Percentiles rank a stretch among this genome's conserved stretches.
Conservation (phyloP, 2,113 vertebrate species). For the Xiphophorus hellerii region DNA sequence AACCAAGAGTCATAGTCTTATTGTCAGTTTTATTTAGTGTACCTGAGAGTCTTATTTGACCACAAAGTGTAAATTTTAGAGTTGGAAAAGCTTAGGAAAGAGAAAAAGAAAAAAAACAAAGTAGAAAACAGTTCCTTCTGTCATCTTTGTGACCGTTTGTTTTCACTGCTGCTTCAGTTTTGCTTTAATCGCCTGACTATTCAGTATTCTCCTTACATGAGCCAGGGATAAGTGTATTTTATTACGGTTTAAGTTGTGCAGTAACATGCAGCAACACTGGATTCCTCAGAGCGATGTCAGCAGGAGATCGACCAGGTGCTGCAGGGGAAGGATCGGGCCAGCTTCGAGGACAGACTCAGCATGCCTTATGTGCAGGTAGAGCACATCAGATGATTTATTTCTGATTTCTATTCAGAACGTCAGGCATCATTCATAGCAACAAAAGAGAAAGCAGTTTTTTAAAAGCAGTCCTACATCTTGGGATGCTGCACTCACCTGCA, state of each 20-base stretch:
- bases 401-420: neutral
- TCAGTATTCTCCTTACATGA: neutral
- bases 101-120: too few species aligned
- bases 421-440: too few species aligned
- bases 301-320: conserved; percentile 42
- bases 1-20: too few species aligned
- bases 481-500: too few species aligned
- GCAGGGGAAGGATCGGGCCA: conserved; percentile 29
- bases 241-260: neutral
- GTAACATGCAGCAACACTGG: neutral
- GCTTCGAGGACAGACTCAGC: conserved; percentile 46
- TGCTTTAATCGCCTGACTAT: neutral
- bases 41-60: too few species aligned
- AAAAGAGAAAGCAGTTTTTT: too few species aligned
- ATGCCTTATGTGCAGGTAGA: conserved; percentile 58
- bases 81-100: too few species aligned
- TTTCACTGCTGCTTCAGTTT: neutral
- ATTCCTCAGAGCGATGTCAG: conserved; percentile 42
- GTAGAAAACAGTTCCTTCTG: too few species aligned
- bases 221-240: neutral
- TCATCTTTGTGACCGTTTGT: too few species aligned
- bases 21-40: too few species aligned
- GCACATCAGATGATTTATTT: neutral
- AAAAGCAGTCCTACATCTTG: too few species aligned
- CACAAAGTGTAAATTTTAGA: too few species aligned